A percentile compares a stretch with the other conserved stretches of the same genome.
These are phyloP conservation scores for Anabacerthia variegaticeps DNA, from an alignment of 2,797 vertebrate species.

Conservation along the genomic window DNA sequence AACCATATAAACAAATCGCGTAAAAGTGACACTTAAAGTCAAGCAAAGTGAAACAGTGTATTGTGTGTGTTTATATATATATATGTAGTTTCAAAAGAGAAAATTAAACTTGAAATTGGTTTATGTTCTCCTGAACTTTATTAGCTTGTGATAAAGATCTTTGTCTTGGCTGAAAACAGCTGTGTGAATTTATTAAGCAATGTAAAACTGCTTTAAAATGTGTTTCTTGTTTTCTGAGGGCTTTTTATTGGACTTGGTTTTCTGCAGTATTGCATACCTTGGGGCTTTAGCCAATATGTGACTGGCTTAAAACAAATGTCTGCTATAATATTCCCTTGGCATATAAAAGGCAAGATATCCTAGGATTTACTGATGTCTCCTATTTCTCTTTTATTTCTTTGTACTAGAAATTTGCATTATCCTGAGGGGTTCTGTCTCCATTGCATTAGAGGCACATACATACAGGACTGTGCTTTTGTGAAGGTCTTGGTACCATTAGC, in stretches of 20 bases:
- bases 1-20: neutral
- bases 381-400: neutral
- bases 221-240: conserved; percentile 32
- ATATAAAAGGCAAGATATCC: neutral
- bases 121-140: neutral
- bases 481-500: neutral
- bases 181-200: conserved; percentile 7
- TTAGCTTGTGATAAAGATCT: neutral
- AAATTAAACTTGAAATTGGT: neutral
- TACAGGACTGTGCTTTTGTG: neutral
- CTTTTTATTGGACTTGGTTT: conserved; percentile 19
- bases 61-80: neutral
- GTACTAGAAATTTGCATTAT: neutral
- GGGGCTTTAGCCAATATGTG: neutral
- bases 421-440: neutral
- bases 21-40: neutral
- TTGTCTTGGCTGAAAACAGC: neutral
- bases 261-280: neutral
- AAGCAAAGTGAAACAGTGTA: neutral
- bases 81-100: neutral
- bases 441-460: rapidly evolving
- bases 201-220: neutral
- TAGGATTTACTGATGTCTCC: neutral
- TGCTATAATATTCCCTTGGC: neutral
- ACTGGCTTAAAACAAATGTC: conserved; percentile 2